These are phyloP conservation scores for Vulpes lagopus DNA, from an alignment of 2,113 vertebrate species.

Conservation along the genomic window DNA sequence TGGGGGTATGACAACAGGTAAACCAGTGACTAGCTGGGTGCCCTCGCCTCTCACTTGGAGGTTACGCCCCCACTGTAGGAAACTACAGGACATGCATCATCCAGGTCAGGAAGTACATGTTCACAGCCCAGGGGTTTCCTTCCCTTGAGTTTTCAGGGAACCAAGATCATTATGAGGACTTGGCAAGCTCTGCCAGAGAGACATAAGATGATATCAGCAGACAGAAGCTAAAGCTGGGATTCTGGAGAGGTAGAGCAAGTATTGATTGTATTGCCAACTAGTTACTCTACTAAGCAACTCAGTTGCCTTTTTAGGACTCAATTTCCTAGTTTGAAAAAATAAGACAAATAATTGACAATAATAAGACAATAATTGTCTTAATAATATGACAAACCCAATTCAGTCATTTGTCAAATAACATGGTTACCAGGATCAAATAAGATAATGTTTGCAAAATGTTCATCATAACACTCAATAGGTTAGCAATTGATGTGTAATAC, in stretches of 20 bases:
- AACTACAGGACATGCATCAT: not conserved
- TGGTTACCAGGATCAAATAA: not conserved
- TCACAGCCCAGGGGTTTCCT: not conserved
- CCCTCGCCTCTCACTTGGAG: not conserved
- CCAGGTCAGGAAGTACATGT: not conserved
- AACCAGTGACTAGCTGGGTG: not conserved
- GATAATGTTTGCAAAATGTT: not conserved
- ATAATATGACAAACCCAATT: not conserved
- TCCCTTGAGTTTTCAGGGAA: conserved; percentile 44
- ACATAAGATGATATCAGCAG: not conserved
- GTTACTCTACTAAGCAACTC: not conserved
- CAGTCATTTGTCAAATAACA: not conserved
- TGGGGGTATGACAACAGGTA: not conserved
- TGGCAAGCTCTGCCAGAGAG: not conserved
- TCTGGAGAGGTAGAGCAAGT: not conserved
- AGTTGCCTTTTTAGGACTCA: not conserved
- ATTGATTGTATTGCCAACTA: not conserved
- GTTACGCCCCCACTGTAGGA: not conserved
- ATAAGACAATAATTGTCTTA: too few species aligned
- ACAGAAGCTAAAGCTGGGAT: not conserved
- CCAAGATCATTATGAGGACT: not conserved
- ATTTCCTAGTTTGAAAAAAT: conserved; percentile 36
- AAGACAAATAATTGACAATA: not conserved
- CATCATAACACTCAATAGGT: not conserved
- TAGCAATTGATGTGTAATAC: not conserved